These are phyloP conservation scores for Plebejus argus DNA, from an alignment of 2,888 invertebrate species.

Conservation along the genomic window DNA sequence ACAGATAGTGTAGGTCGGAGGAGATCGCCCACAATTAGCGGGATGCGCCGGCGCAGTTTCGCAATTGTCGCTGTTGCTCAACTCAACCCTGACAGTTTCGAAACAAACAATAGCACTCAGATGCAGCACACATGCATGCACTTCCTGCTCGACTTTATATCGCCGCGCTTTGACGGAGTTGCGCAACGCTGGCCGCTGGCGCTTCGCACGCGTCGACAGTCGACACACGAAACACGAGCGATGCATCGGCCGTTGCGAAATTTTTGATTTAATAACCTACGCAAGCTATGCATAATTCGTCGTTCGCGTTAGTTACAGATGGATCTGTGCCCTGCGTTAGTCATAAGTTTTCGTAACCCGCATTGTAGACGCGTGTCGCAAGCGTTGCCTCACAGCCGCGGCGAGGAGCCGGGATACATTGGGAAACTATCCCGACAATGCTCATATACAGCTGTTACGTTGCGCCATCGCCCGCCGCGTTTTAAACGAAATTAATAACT, in stretches of 20 bases:
- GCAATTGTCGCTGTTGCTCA: conserved; percentile 72
- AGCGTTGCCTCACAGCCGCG: conserved; percentile 67
- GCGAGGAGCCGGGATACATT: conserved; percentile 75
- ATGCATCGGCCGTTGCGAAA: conserved; percentile 66
- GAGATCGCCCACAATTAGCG: conserved; percentile 74
- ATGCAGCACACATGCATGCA: conserved; percentile 77
- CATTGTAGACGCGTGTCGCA: conserved; percentile 78
- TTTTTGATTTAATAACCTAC: conserved; percentile 53
- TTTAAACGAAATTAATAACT: conserved; percentile 29
- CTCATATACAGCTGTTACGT: conserved; percentile 68
- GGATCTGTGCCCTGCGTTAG: conserved; percentile 65
- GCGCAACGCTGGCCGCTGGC: conserved; percentile 70
- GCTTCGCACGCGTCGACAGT: conserved; percentile 54
- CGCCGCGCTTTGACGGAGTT: conserved; percentile 60
- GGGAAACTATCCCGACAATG: conserved; percentile 78
- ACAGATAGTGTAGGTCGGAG: conserved; percentile 39
- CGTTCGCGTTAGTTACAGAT: conserved; percentile 51
- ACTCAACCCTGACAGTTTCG: conserved; percentile 79
- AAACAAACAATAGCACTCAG: conserved; percentile 72
- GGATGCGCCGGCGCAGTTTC: conserved; percentile 69
- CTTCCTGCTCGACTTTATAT: conserved; percentile 76
- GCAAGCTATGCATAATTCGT: conserved; percentile 58
- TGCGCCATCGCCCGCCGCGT: conserved; percentile 54
- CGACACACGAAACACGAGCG: conserved; percentile 57
- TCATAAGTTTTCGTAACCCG: conserved; percentile 79